Evolutionary conservation across 2,888 invertebrate species (phyloP), one percentile per base, ranked within the genome.

Genomic region (Nebria brevicollis): DNA sequence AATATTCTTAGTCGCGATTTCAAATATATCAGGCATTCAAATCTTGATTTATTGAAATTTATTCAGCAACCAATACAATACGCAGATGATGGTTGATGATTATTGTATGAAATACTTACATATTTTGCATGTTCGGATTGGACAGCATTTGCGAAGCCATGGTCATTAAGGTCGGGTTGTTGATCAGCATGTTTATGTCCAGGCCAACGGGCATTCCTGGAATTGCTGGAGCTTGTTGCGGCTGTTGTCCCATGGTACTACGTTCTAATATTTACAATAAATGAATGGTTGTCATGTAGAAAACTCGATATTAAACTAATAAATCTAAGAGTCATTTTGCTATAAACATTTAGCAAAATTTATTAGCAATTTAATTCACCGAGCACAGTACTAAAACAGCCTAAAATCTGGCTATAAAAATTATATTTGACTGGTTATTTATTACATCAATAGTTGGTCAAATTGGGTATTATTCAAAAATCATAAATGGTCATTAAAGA

Each of bases 91-190:
- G 8, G 54, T 54, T 54, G 54, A 54, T 6, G 4, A 54, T 26
- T 68, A 25, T 70, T 25, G 11, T 70, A 70, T 25, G 34, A 26
- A 26, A 70, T 77, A 86, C 88, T 86, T 87, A 89, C 88, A 96
- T 91, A 86, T 94, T 94, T 86, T 95, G 94, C 92, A 97, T 95
- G 84, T 93, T 93, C 13, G 96, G 96, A 89, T 97, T 95, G n/a
- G 93, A 91, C 85, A 97, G 91, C 93, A 97, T 94, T 87, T 95
- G 94, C 6, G 94, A 93, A 3, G 96, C 96, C 94, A 97, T 95
- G 85, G 93, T 94, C 88, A 97, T 92, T 83, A 98, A 90, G 15
- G 94, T 93, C 4, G 97, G 96, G 88, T 97, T 96, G 86, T 93
- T 94, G 80, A 97, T 90, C 82, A 97, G 89, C 4, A 93, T 91